Evolutionary conservation across 2,888 invertebrate genomes (phyloP), one percentile per base, ranked within the genome.

Genomic region (Xestia xanthographa): DNA sequence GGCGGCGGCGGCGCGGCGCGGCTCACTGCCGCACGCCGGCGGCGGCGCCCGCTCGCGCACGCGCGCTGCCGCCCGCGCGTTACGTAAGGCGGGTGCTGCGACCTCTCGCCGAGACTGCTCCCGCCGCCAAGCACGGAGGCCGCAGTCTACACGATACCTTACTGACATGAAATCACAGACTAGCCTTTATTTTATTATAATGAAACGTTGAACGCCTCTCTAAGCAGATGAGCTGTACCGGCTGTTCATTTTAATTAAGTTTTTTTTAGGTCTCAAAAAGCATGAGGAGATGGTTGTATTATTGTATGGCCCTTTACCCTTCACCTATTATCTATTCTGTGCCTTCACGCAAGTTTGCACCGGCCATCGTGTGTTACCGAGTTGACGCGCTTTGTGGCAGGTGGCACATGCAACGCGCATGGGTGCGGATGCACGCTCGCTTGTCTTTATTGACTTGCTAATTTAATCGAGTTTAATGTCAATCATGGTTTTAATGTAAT

Each of bases 1-100:
- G 78, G 80, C 79, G 80, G 66, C 77, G 77, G 79, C 79, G 78
- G 81, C 71, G 80, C 79, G 78, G 80, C 80, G 86, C 70, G 77
- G 68, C 74, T 67, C 75, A 82, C 85, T 70, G 77, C 71, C 74
- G 75, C 76, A 60, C 67, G 72, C 63, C n/a, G 34, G 41, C 53
- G 38, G 72, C 70, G 69, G 77, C 75, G 77, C 66, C 65, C 60
- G 63, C 80, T 69, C 77, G 77, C 86, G 84, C 79, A 80, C 75
- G 80, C 82, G 79, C 80, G 75, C 58, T 67, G 11, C 48, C 34
- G 14, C 29, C 29, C 76, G 38, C 45, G 65, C 65, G 66, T 79
- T 79, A 79, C 82, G 76, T 79, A 81, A 79, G 22, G 45, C 48
- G 72, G 68, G 77, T 56, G 53, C 62, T 77, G 80, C 74, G 77